Base-by-base conservation (phyloP, 1,140 invertebrate species). In the Drosophila sp. region DNA sequence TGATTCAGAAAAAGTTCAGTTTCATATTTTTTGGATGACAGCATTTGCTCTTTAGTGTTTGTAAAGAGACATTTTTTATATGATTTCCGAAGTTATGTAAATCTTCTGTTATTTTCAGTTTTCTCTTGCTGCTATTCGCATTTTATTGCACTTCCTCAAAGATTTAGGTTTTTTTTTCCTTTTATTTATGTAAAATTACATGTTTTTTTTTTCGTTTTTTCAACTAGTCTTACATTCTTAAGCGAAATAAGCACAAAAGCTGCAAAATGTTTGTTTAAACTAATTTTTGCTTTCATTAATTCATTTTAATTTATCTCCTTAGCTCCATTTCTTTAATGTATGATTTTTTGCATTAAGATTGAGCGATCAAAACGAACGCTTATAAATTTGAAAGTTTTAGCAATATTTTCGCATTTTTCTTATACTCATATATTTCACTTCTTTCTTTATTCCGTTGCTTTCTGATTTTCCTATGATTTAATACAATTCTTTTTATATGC, bases 161-260 rank as follows among this genome's bases (percentile, higher is more conserved):
- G n/a, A 45, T 64, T 61, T 16, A 4, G 58, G 43, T 72, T 72
- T 82, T 32, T 75, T 34, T 71, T 76, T 21, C 46, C 29, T 13
- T 65, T 72, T 80, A 81, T 84, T 89, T 89, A 89, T 38, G 74
- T 77, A 78, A 81, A 48, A 77, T 21, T 21, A n/a, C n/a, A n/a
- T 72, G 57, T 73, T 77, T 41, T 53, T 61, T 77, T 41, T 53
- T 61, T 70, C 63, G 43, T 72, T 90, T 86, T 71, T 86, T 90
- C 79, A 90, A 82, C 87, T 90, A 90, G 81, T 90, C 83, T 80
- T 80, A 80, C 64, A 65, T 76, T 74, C 79, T 81, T 90, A 90
- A 90, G 87, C 87, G 81, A 90, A 90, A 90, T 86, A 90, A 90
- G 87, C 87, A 90, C 81, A 90, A 90, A 90, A 90, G 87, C 87